Conservation (phyloP, 2,797 vertebrate species). For the Tympanoctomys barrerae region DNA sequence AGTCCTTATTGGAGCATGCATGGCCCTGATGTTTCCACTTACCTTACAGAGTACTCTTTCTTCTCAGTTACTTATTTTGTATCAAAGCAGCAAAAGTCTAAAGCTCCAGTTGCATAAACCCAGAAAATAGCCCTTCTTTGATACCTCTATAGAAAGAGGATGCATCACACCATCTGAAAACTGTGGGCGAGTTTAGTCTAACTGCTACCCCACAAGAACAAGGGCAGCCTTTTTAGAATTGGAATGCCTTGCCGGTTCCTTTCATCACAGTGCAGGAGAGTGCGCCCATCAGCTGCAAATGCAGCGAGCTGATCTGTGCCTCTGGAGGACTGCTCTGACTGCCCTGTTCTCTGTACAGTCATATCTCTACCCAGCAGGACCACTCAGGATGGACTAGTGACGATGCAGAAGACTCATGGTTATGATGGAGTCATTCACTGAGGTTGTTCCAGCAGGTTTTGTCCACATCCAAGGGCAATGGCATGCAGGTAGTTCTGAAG, state of each 20-base stretch:
- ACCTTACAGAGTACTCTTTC: neutral
- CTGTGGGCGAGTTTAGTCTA: neutral
- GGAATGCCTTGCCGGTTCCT: neutral
- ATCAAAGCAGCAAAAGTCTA: neutral
- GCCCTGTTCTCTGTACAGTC: constrained; percentile 50
- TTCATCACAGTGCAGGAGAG: neutral
- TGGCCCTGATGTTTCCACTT: neutral
- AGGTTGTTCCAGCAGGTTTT: rapidly evolving
- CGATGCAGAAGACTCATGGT: constrained; percentile 61
- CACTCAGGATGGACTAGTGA: constrained; percentile 74
- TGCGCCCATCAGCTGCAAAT: constrained; percentile 54
- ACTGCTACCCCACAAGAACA: neutral
- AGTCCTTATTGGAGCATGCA: neutral
- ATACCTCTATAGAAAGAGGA: neutral
- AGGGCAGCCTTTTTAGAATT: neutral
- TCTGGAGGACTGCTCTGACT: neutral
- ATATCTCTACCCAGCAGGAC: neutral
- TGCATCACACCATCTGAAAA: neutral
- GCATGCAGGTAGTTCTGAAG: constrained; percentile 22
- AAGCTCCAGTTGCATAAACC: constrained; percentile 10
- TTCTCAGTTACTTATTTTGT: constrained; percentile 48
- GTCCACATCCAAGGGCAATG: neutral
- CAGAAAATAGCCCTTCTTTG: constrained; percentile 5
- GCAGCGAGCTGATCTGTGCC: constrained; percentile 54
- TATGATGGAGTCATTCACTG: rapidly evolving